Base-by-base conservation (phyloP, 1,140 invertebrate species). In the Camponotus vicinus region DNA sequence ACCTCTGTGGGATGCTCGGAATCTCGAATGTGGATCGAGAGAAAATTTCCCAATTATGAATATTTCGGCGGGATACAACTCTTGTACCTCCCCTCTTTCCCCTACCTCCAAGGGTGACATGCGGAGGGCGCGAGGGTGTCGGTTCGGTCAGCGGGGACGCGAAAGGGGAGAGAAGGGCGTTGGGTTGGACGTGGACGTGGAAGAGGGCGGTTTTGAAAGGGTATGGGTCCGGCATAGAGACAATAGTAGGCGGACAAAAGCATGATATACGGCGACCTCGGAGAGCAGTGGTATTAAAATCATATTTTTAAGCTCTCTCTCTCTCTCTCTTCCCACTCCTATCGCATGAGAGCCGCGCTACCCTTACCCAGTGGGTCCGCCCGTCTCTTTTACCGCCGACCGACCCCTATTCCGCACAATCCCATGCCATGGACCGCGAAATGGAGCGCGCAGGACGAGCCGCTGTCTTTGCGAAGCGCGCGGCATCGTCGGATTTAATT, bases 191-290 rank as follows among this genome's bases (percentile, higher is more conserved):
- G 70, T 59, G 83, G 64, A 69, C 45, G 63, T 52, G 49, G 79
- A 78, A 61, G 80, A 37, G 66, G 52, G 69, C 9, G 84, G 90
- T 91, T 92, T 91, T 85, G 64, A 69, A 84, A 90, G 92, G 89
- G 90, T 87, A 83, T 73, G 88, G 83, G 91, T 77, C 88, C 83
- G 90, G 78, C 90, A 85, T 63, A 93, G 93, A 94, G 93, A 94
- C 94, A 94, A 94, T 94, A 89, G 94, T 94, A 93, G 92, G 93
- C 92, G 93, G 93, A 94, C 94, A 94, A 94, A 94, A 94, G 93
- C 94, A 87, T 94, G 94, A 94, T 94, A 94, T 94, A 94, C 90
- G 93, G 90, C 90, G 88, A 92, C 85, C 88, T 77, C 87, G 78
- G 88, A 52, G 90, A 92, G 92, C 93, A 92, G 91, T 86, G 92